These are phyloP conservation scores for Mobula birostris DNA, from an alignment of 2,113 vertebrate species.

Conservation along the genomic window DNA sequence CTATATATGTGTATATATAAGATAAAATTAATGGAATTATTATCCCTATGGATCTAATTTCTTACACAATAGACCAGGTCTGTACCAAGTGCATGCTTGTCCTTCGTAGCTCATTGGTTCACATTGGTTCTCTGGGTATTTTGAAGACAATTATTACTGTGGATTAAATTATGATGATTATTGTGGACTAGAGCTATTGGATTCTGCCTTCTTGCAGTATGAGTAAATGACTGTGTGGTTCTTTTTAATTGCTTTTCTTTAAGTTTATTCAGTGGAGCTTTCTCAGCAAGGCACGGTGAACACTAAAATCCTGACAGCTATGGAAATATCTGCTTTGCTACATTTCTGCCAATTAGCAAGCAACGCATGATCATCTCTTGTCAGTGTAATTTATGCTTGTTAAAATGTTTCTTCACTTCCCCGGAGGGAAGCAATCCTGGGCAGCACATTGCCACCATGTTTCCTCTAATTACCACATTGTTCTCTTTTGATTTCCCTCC, in stretches of 20 bases:
- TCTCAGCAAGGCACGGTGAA: not conserved
- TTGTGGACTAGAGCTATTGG: not conserved
- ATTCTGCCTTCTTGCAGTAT: not conserved
- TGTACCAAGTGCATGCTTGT: not conserved
- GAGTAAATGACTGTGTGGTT: not conserved
- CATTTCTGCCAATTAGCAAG: not conserved
- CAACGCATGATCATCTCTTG: not conserved
- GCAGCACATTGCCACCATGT: not conserved
- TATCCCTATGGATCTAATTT: not conserved
- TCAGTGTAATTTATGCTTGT: conserved; percentile 16
- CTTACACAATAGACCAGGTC: not conserved
- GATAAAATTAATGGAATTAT: not conserved
- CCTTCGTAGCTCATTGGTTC: not conserved
- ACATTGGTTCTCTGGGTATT: not conserved
- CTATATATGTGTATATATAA: not conserved
- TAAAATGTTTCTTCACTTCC: not conserved
- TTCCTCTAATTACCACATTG: not conserved
- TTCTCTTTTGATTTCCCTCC: conserved; percentile 2
- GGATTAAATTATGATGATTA: not conserved
- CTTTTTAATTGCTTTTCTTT: not conserved
- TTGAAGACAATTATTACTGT: conserved; percentile 12
- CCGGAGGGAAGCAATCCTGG: not conserved
- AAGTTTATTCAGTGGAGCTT: conserved; percentile 9
- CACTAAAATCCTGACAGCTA: not conserved
- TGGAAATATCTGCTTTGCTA: conserved; percentile 29